Evolutionary conservation across 2,888 invertebrate species (phyloP), one percentile per base, ranked within the genome.

Genomic region (Buathra laborator): DNA sequence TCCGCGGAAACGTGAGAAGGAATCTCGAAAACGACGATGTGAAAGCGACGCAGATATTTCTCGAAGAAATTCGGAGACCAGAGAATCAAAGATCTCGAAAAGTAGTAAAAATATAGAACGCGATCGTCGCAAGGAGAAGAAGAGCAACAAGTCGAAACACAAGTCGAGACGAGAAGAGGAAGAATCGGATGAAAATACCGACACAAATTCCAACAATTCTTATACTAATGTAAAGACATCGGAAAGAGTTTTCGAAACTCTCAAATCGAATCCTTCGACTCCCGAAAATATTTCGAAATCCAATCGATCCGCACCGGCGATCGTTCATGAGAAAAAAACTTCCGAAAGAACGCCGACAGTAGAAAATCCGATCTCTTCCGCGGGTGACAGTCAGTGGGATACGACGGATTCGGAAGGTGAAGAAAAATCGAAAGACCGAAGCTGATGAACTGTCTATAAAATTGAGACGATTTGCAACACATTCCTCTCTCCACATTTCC

Each of bases 351-450:
- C 64, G 6, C 2, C 44, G 29, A 68, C 32, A 7, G 9, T 43
- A 4, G 14, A 51, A 43, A 71, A 44, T 12, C 16, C 68, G 37
- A 66, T 59, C 3, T 24, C 72, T 59, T 19, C 59, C 29, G 62
- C 71, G 74, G 62, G 29, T 29, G 86, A 87, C 19, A 89, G 90
- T 37, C 88, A 89, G 62, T 91, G 90, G 91, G 89, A 90, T 59
- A 90, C 91, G 0, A 90, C 90, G 5, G 91, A 90, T 76, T 90
- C 90, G 44, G 91, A 91, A 53, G 81, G 84, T 46, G 79, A 90
- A 64, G 46, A 24, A 29, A 51, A 62, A 29, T 32, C 14, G 5
- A 7, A 62, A 29, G 32, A 62, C 6, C 29, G 32, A 9, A 32
- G 32, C n/a, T 62, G 62, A 62, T 32, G 2, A 62, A 14, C n/a